Base-by-base conservation (phyloP, 2,888 invertebrate species). In the Spatulosminthurus flaviceps region DNA sequence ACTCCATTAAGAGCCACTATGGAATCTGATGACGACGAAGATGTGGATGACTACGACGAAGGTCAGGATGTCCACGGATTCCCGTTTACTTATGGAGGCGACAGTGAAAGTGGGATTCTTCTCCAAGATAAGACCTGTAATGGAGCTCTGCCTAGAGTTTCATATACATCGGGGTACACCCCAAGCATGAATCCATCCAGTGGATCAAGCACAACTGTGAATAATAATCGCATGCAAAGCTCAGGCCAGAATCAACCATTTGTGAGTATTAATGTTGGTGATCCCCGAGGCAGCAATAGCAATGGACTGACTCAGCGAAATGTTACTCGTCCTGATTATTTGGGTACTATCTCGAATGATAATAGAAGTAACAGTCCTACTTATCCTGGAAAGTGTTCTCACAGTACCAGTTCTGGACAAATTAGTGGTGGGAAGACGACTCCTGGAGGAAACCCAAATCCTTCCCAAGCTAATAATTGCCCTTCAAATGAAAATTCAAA, bases 1-100 rank as follows among this genome's bases (percentile, higher is more conserved):
- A 83, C 84, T 19, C 85, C 83, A 4, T 75, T 84, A 21, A 60
- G 82, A 42, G 83, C 83, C 9, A 83, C 82, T 0, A 81, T 79
- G 79, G 85, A 85, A 24, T 78, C 78, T 0, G 81, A 81, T 22
- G 79, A 77, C 70, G 79, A 80, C 16, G 22, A 76, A 41, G 84
- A 82, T 16, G 80, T 22, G 26, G 64, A 80, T 28, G 81, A 82
- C 66, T 81, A 83, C 26, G 82, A 83, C 21, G 82, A 81, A 66
- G 80, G 80, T 2, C 78, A 82, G 29, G 83, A 82, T 5, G 73
- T 74, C 21, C 81, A 81, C 29, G 79, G 75, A 7, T 81, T 82
- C 21, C 77, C 70, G 22, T 72, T 42, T 11, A 69, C 64, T 66
- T 34, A 73, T 64, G 24, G 69, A n/a, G 28, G 9, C 61, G 78